These are phyloP conservation scores for Pristionchus japonicus DNA, from an alignment of 2,888 invertebrate species.

Conservation along the genomic window DNA sequence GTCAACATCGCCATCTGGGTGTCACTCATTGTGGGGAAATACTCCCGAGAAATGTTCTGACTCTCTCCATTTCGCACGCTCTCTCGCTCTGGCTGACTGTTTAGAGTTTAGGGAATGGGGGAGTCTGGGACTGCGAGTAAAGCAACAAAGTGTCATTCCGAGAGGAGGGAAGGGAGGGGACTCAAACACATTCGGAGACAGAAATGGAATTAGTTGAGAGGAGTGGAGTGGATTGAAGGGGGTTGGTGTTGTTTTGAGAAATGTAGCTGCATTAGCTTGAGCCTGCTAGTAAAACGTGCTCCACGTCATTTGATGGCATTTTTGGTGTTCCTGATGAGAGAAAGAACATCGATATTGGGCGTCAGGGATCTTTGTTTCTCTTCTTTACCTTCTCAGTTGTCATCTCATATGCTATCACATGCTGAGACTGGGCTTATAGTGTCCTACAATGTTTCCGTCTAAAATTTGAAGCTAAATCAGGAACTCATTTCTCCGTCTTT, in stretches of 20 bases:
- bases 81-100: background rate
- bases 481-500: background rate
- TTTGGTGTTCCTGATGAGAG: background rate
- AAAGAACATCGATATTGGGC: too few species aligned
- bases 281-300: too few species aligned
- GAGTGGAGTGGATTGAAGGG: background rate
- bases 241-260: background rate
- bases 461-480: background rate
- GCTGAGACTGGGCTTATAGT: too few species aligned
- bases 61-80: background rate
- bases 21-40: conserved; percentile 31
- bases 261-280: too few species aligned
- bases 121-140: background rate
- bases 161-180: background rate
- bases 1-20: conserved; percentile 17
- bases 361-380: too few species aligned
- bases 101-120: background rate
- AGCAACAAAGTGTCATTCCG: conserved; percentile 29
- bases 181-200: background rate
- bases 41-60: background rate
- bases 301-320: too few species aligned
- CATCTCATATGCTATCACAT: too few species aligned
- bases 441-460: background rate
- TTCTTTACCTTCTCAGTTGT: too few species aligned
- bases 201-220: conserved; percentile 34